Conservation (phyloP, 2,888 invertebrate species). For the Drosophila flavopinicola region DNA sequence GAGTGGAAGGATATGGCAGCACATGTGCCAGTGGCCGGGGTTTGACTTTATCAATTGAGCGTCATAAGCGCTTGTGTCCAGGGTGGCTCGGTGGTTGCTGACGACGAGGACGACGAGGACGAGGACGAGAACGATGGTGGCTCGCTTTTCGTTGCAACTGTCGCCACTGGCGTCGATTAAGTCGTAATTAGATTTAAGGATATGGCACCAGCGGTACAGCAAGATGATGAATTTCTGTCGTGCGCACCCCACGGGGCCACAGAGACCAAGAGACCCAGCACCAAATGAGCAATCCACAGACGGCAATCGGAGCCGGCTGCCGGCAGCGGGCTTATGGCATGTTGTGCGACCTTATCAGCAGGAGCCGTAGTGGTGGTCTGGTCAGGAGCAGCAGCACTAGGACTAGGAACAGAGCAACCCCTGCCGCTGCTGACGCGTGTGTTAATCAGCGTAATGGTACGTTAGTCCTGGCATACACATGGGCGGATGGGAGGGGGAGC, state of each 20-base stretch:
- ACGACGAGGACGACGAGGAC: too few relatives aligned
- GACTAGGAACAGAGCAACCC: constrained; percentile 44
- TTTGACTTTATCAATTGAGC: constrained; percentile 84
- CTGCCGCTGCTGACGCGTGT: constrained; percentile 66
- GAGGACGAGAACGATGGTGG: too few relatives aligned
- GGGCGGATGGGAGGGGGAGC: constrained; percentile 49
- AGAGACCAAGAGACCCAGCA: constrained; percentile 10
- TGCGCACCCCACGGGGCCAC: constrained; percentile 68
- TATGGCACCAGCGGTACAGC: constrained; percentile 83
- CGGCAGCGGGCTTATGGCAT: constrained; percentile 73
- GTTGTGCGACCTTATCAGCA: constrained; percentile 80
- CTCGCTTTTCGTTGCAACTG: constrained; percentile 73
- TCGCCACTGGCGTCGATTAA: constrained; percentile 84
- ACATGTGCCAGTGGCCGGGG: constrained; percentile 41
- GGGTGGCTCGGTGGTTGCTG: constrained; percentile 64
- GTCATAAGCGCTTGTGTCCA: constrained; percentile 69
- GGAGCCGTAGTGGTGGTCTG: constrained; percentile 36
- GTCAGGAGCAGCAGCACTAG: constrained; percentile 15
- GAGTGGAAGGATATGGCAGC: constrained; percentile 5
- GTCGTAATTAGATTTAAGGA: constrained; percentile 85
- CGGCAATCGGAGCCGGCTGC: constrained; percentile 47
- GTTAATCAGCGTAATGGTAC: constrained; percentile 83
- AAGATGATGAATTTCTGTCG: constrained; percentile 82
- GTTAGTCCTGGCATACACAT: constrained; percentile 57
- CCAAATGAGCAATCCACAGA: constrained; percentile 75